Evolutionary conservation across 2,113 vertebrate genomes (phyloP), one percentile per base, ranked within the genome.

Genomic region (Carassius gibelio): DNA sequence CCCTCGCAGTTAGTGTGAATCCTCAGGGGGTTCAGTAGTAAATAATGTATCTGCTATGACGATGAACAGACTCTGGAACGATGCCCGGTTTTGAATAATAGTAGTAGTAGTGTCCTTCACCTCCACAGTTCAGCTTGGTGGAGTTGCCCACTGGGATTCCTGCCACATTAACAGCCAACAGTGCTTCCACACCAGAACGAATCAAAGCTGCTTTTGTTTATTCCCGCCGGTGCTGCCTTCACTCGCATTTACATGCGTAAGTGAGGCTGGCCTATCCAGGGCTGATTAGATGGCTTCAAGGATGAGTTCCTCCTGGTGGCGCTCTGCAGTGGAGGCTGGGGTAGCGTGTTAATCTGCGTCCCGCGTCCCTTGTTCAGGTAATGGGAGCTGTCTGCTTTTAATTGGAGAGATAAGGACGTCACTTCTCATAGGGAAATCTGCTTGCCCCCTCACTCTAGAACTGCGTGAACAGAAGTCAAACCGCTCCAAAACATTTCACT

Each of bases 201-300:
- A 68, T 76, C 69, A 69, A 72, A 75, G 36, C 42, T 48, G 72
- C 15, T 23, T 52, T 34, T 76, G 86, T 85, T 85, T 75, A 82
- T 85, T 92, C 86, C 81, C 80, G 36, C 77, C 79, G 85, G 83
- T 62, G 59, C 59, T 86, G 82, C 87, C 77, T 74, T 81, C 26
- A 86, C 52, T 83, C 79, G 48, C 89, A 94, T 93, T 93, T 92
- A 88, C 91, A 92, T 94, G 91, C 92, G 79, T 89, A 90, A 89
- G 88, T 90, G 61, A 84, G 82, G 38, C 84, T 52, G 84, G 71
- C 55, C 90, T 82, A 86, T 92, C 88, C 88, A 83, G 82, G 64
- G 84, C 90, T 93, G 92, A 94, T 94, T 93, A 92, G 93, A 93
- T 92, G 89, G 86, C 85, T 92, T 93, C 90, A 93, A 95, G 92